Evolutionary conservation across 2,888 invertebrate genomes (phyloP).

Genomic region (Nowickia ferox): DNA sequence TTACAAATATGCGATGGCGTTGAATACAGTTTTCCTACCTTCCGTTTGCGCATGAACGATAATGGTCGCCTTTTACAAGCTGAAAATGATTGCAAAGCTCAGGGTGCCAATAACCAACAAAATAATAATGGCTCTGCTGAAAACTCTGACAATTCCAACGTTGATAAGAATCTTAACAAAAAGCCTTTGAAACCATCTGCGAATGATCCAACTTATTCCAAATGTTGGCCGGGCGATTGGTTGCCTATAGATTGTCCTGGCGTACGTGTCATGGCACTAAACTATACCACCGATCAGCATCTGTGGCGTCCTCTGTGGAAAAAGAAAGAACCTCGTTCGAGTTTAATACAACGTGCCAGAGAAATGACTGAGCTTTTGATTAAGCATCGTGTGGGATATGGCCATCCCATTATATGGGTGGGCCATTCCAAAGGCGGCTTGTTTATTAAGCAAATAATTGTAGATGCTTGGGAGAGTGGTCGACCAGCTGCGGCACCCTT

Average conservation of each 20-base stretch:
- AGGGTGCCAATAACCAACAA: slow-evolving; percentile 56
- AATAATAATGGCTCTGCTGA: slow-evolving; percentile 8
- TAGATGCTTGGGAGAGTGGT: slow-evolving; percentile 85
- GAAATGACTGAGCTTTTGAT: slow-evolving; percentile 89
- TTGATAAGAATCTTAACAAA: slow-evolving; percentile 21
- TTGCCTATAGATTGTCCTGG: slow-evolving; percentile 90
- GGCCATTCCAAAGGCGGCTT: slow-evolving; percentile 93
- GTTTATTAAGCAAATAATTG: slow-evolving; percentile 92
- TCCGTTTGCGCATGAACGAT: slow-evolving; percentile 81
- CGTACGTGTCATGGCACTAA: slow-evolving; percentile 90
- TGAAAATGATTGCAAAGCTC: slow-evolving; percentile 76
- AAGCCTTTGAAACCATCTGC: slow-evolving; percentile 63
- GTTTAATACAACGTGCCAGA: slow-evolving; percentile 87
- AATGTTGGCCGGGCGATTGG: slow-evolving; percentile 95
- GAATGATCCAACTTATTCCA: slow-evolving; percentile 84
- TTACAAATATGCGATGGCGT: slow-evolving; percentile 79
- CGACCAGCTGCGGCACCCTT: slow-evolving; percentile 83
- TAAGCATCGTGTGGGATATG: slow-evolving; percentile 87
- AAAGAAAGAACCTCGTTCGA: slow-evolving; percentile 86
- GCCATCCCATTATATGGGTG: slow-evolving; percentile 93
- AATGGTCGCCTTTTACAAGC: slow-evolving; percentile 76
- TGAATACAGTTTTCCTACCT: slow-evolving; percentile 82
- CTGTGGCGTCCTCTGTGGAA: slow-evolving; percentile 91
- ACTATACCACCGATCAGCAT: slow-evolving; percentile 91
- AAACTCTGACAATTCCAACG: slow-evolving; percentile 3